A percentile compares a stretch with the other conserved stretches of the same genome.
Evolutionary conservation across 92 coral and sea anemone genomes (phyloP).

Genomic region (Diadumene lineata): DNA sequence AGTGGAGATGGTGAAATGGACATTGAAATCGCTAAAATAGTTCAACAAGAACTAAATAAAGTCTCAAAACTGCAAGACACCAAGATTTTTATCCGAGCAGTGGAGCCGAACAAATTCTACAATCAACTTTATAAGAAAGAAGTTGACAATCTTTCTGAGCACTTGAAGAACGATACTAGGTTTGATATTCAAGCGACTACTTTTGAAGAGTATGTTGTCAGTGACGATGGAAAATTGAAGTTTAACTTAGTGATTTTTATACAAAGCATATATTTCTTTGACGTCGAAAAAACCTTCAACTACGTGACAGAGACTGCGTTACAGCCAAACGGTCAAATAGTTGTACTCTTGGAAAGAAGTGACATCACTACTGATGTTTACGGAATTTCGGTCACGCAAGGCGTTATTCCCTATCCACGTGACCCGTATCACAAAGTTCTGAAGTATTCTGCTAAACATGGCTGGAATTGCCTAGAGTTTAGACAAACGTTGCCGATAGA

Average conservation of each 20-base stretch:
- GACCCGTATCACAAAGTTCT: no score
- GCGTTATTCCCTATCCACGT: no score
- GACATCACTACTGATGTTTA: no score
- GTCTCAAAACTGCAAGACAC: no score
- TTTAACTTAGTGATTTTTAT: background rate
- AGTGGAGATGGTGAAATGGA: background rate
- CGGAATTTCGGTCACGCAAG: no score
- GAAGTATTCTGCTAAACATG: no score
- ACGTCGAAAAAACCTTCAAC: background rate
- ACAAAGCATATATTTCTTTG: background rate
- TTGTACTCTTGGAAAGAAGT: background rate
- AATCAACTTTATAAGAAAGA: background rate
- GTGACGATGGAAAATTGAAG: background rate
- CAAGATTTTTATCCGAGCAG: no score
- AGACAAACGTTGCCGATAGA: no score
- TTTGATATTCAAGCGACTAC: background rate
- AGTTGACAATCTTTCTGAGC: background rate
- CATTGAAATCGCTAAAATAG: background rate
- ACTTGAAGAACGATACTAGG: background rate
- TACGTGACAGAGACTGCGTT: background rate
- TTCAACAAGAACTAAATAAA: background rate
- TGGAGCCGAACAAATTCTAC: background rate
- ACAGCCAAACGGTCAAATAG: background rate
- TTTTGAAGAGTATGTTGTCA: background rate
- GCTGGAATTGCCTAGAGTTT: no score